These are phyloP conservation scores for Hypomesus transpacificus DNA, from an alignment of 2,113 vertebrate species.

Conservation along the genomic window DNA sequence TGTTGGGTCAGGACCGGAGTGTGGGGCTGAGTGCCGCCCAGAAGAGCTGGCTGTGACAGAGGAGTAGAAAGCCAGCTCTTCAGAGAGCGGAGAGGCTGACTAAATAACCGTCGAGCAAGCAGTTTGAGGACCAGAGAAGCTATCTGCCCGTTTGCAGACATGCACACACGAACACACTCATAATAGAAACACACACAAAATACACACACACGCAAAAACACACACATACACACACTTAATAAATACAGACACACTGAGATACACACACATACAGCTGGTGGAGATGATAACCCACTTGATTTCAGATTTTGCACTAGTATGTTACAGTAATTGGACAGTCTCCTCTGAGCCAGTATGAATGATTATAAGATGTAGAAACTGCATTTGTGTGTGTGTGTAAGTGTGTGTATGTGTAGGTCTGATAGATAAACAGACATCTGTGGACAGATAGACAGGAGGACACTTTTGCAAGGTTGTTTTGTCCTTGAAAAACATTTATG, in stretches of 20 bases:
- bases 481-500: no score
- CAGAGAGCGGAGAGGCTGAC: constrained; percentile 15
- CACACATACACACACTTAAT: not conserved
- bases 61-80: no score
- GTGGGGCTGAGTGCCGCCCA: no score
- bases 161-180: constrained; percentile 14
- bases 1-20: no score
- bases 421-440: not conserved
- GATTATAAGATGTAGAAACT: not conserved
- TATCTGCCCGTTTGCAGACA: constrained; percentile 19
- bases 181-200: no score
- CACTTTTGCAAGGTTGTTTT: constrained; percentile 16
- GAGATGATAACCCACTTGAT: not conserved
- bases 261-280: constrained; percentile 5
- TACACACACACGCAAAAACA: not conserved
- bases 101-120: constrained; percentile 13
- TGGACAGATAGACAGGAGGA: not conserved
- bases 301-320: not conserved
- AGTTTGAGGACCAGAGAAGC: constrained; percentile 9
- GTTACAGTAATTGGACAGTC: not conserved
- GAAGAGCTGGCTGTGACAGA: no score
- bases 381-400: not conserved
- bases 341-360: constrained; percentile 21
- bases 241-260: not conserved
- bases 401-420: not conserved